phyloP scores from a whole-genome alignment of 1,140 invertebrate species.

The Condylostylus longicornis region DNA sequence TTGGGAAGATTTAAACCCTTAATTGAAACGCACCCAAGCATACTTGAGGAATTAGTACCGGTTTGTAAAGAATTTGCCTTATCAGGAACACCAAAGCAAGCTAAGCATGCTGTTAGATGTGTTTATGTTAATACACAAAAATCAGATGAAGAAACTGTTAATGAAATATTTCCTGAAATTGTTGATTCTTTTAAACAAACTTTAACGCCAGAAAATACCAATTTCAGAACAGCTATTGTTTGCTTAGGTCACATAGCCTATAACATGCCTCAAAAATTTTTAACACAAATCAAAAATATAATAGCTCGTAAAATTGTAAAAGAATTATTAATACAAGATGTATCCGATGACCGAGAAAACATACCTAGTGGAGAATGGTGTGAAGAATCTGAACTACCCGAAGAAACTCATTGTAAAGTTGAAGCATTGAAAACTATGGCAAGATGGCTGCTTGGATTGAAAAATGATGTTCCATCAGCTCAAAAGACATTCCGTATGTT shows the following conservation, averaged over 20 bases:
- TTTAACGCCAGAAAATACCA: conserved; percentile 58
- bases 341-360: conserved; percentile 34
- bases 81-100: conserved; percentile 82
- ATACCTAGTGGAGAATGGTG: conserved; percentile 62
- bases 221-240: conserved; percentile 87
- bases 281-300: conserved; percentile 80
- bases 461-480: conserved; percentile 72
- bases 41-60: conserved; percentile 56
- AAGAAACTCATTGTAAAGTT: conserved; percentile 84
- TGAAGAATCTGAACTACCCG: conserved; percentile 69
- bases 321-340: conserved; percentile 80
- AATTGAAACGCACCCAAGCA: conserved; percentile 36
- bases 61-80: conserved; percentile 76
- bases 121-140: conserved; percentile 56
- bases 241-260: conserved; percentile 86
- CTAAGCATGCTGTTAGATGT: conserved; percentile 89
- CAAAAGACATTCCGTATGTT: conserved; percentile 89
- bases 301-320: conserved; percentile 92
- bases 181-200: conserved; percentile 65
- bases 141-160: conserved; percentile 40
- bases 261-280: conserved; percentile 78
- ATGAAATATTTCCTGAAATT: conserved; percentile 69
- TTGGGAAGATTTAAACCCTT: conserved; percentile 72
- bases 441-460: conserved; percentile 84
- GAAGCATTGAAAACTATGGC: conserved; percentile 94